Conservation (phyloP, 2,113 vertebrate genomes). For the Redunca redunca region DNA sequence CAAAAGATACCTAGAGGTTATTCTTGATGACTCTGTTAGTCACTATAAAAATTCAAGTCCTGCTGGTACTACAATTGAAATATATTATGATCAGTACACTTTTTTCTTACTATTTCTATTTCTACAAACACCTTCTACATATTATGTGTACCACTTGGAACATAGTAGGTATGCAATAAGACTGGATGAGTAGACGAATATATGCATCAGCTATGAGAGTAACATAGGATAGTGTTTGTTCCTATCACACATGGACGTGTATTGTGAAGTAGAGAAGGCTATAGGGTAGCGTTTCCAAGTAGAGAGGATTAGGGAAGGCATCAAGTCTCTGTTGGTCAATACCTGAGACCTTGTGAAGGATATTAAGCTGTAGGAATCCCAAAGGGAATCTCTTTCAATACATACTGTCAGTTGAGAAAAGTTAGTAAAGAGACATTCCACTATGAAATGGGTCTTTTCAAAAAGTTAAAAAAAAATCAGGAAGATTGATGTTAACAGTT, state of each 20-base stretch:
- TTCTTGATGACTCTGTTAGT: not conserved
- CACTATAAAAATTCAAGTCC: not conserved
- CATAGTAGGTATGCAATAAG: not conserved
- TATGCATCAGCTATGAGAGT: not conserved
- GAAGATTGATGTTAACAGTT: not conserved
- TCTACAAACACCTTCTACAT: not conserved
- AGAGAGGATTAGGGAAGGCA: not conserved
- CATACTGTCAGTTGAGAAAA: not conserved
- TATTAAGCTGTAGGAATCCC: not conserved
- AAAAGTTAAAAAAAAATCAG: not conserved
- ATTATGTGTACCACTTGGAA: not conserved
- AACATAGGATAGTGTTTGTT: not conserved
- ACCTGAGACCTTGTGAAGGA: not conserved
- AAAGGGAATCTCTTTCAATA: not conserved
- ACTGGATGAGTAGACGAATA: not conserved
- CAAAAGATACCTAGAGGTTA: not conserved
- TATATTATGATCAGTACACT: not conserved
- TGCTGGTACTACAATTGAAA: not conserved
- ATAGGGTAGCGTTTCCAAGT: not conserved
- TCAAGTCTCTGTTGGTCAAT: not conserved
- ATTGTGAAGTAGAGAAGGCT: not conserved
- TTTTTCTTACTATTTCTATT: not conserved
- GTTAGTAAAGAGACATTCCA: not conserved
- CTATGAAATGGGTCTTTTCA: not conserved
- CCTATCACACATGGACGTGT: no score